Evolutionary conservation across 2,113 vertebrate genomes (phyloP).

Genomic region (Montifringilla adamsi): DNA sequence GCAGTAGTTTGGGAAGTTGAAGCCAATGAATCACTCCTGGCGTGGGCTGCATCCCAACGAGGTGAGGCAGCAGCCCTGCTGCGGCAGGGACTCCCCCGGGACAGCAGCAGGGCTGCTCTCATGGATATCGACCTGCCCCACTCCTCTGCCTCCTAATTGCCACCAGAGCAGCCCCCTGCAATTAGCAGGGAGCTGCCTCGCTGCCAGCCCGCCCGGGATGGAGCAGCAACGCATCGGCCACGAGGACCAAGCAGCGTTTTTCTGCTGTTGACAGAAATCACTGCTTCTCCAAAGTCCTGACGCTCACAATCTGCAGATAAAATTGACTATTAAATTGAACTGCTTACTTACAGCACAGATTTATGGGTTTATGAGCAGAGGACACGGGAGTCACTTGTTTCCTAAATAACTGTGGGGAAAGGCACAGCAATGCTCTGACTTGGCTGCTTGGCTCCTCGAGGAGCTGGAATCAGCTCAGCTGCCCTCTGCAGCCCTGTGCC

Average conservation of each 20-base stretch:
- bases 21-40: slow-evolving; percentile 36
- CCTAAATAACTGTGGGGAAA: background rate
- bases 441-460: accelerated
- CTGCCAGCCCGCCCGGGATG: background rate
- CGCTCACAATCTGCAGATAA: background rate
- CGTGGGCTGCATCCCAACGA: background rate
- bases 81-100: slow-evolving; percentile 44
- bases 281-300: background rate
- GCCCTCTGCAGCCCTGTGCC: background rate
- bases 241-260: background rate
- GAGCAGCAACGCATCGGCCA: background rate
- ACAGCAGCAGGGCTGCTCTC: slow-evolving; percentile 30
- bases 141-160: slow-evolving; percentile 76
- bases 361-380: background rate
- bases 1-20: background rate
- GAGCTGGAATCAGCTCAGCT: accelerated
- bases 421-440: background rate
- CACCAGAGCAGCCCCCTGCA: slow-evolving; percentile 69
- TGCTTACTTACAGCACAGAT: background rate
- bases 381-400: background rate
- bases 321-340: background rate
- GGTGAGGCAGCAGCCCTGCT: slow-evolving; percentile 33
- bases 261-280: background rate
- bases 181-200: slow-evolving; percentile 1
- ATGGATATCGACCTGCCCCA: slow-evolving; percentile 69